Percentiles rank a stretch among this genome's conserved stretches.
Evolutionary conservation across 2,797 vertebrate genomes (phyloP).

Genomic region (Amphiprion clarkii): DNA sequence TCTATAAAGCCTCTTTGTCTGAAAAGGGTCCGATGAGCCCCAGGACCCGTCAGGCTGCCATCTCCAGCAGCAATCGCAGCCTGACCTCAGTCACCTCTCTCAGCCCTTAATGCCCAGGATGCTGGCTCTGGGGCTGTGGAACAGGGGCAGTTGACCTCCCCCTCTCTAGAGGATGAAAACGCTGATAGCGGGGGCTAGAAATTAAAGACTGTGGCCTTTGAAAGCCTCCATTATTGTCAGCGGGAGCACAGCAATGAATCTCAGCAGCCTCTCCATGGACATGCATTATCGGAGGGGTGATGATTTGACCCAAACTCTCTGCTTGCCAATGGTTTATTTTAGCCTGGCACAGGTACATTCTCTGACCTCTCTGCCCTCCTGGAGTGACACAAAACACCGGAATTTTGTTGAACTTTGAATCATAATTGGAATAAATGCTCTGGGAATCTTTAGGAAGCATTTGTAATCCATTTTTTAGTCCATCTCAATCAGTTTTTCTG

Average conservation of each 20-base stretch:
- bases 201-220: conserved; percentile 85
- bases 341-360: conserved; percentile 61
- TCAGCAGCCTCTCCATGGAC: conserved; percentile 67
- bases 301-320: conserved; percentile 83
- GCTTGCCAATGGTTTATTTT: conserved; percentile 77
- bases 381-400: conserved; percentile 42
- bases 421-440: conserved; percentile 36
- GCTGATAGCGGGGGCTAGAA: conserved; percentile 80
- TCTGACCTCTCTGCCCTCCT: conserved; percentile 60
- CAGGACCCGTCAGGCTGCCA: conserved; percentile 65
- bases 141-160: conserved; percentile 78
- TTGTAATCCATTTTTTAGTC: conserved; percentile 41
- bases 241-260: conserved; percentile 77
- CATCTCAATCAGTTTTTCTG: conserved; percentile 49
- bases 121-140: conserved; percentile 67
- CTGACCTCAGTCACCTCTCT: conserved; percentile 78
- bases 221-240: conserved; percentile 84
- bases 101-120: conserved; percentile 77
- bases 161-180: conserved; percentile 79
- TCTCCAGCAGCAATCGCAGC: conserved; percentile 76
- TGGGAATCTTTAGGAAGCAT: conserved; percentile 29
- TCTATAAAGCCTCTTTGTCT: conserved; percentile 78
- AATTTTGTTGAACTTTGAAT: conserved; percentile 24
- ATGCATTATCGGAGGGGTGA: conserved; percentile 80
- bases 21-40: conserved; percentile 68